A percentile compares a stretch with the other conserved stretches of the same genome.
Conservation (phyloP, 2,888 invertebrate genomes). For the Eupelmus urozonus region DNA sequence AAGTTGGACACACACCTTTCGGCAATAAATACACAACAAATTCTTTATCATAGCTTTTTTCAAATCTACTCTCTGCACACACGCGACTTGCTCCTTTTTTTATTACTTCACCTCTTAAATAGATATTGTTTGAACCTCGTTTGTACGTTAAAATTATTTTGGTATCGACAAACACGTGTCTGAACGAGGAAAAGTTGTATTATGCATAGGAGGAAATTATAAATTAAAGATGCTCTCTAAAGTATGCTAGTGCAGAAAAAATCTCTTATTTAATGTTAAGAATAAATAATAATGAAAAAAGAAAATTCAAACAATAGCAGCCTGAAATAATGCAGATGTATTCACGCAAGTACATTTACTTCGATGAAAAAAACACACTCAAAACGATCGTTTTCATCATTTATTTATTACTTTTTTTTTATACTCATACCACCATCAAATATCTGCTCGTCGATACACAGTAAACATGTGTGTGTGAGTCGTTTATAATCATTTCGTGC, state of each 20-base stretch:
- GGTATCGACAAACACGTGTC: slow-evolving; percentile 19
- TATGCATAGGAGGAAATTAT: slow-evolving; percentile 1
- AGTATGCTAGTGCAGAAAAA: too few species aligned
- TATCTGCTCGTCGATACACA: slow-evolving; percentile 45
- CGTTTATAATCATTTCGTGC: slow-evolving; percentile 29
- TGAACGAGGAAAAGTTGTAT: background rate
- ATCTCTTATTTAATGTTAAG: too few species aligned
- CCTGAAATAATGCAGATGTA: slow-evolving; percentile 40
- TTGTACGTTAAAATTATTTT: slow-evolving; percentile 23
- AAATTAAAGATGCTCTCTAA: slow-evolving; percentile 3
- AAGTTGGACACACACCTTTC: slow-evolving; percentile 58
- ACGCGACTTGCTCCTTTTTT: slow-evolving; percentile 40
- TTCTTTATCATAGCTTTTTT: slow-evolving; percentile 34
- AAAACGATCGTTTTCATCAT: slow-evolving; percentile 34
- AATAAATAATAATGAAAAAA: background rate
- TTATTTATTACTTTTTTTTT: slow-evolving; percentile 28
- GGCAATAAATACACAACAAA: slow-evolving; percentile 55
- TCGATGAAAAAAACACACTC: slow-evolving; percentile 44
- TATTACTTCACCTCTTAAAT: background rate
- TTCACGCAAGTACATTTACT: background rate
- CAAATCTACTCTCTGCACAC: slow-evolving; percentile 57
- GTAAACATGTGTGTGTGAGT: slow-evolving; percentile 19
- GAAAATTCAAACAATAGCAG: slow-evolving; percentile 25
- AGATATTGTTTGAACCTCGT: slow-evolving; percentile 59
- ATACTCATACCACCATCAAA: slow-evolving; percentile 41